Conservation (phyloP, 2,113 vertebrate genomes). For the Panurus biarmicus region DNA sequence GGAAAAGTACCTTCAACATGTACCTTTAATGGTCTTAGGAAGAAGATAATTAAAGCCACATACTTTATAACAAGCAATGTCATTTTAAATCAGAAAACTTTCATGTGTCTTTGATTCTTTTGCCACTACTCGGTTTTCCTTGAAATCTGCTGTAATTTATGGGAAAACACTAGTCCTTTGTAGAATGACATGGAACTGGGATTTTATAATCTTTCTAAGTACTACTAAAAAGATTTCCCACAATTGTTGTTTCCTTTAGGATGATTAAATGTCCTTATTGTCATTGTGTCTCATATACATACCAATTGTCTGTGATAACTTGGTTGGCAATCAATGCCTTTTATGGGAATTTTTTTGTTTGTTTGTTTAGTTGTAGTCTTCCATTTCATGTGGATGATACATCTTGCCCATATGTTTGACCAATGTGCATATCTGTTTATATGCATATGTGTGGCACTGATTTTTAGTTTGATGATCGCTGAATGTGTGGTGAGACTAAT, state of each 20-base stretch:
- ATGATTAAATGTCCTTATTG: background rate
- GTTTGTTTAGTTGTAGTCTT: background rate
- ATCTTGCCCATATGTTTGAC: background rate
- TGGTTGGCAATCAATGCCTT: background rate
- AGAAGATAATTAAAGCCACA: background rate
- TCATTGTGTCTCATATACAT: background rate
- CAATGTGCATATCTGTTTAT: background rate
- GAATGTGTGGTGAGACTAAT: background rate
- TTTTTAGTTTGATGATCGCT: background rate
- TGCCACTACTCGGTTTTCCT: background rate
- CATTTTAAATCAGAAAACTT: background rate
- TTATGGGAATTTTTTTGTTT: background rate
- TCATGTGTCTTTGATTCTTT: background rate
- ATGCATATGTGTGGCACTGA: background rate
- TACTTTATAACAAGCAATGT: background rate
- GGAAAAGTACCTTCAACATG: background rate
- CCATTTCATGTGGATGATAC: background rate
- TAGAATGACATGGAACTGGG: background rate
- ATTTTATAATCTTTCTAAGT: constrained; percentile 27
- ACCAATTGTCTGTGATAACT: background rate
- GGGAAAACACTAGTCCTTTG: background rate
- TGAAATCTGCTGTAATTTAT: constrained; percentile 15
- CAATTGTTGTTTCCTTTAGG: constrained; percentile 13
- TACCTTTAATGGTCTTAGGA: background rate
- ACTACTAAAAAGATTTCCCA: constrained; percentile 1